Evolutionary conservation across 2,888 invertebrate genomes (phyloP).

Genomic region (Chloroclystis v-ata): DNA sequence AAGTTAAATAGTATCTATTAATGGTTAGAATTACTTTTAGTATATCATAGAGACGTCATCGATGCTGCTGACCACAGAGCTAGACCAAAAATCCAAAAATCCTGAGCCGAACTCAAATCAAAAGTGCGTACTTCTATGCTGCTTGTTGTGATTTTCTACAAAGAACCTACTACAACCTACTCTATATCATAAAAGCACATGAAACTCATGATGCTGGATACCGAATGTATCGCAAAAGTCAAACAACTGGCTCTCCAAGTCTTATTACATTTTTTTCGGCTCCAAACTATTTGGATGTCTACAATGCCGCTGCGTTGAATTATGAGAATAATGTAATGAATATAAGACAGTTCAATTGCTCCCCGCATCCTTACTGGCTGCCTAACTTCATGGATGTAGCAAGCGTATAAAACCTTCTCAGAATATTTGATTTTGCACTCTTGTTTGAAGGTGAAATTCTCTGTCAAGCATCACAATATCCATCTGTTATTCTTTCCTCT

Average conservation of each 20-base stretch:
- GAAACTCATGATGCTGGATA: constrained; percentile 99
- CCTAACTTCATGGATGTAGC: constrained; percentile 99
- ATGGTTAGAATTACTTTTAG: too few relatives aligned
- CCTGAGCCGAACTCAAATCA: too few relatives aligned
- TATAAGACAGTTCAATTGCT: constrained; percentile 99
- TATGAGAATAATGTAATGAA: constrained; percentile 99
- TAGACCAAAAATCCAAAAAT: too few relatives aligned
- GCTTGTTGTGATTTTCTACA: constrained; percentile 99
- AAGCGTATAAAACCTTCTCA: constrained; percentile 99
- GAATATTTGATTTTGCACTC: constrained; percentile 99
- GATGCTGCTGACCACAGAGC: too few relatives aligned
- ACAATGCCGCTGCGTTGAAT: constrained; percentile 99
- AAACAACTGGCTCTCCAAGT: constrained; percentile 99
- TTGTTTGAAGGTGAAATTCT: constrained; percentile 99
- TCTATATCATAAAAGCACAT: constrained; percentile 99
- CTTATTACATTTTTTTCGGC: constrained; percentile 99
- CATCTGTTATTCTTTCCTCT: too few relatives aligned
- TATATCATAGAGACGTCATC: too few relatives aligned
- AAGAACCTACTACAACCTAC: constrained; percentile 99
- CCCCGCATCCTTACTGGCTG: constrained; percentile 99
- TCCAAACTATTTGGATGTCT: constrained; percentile 99
- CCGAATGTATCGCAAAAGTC: constrained; percentile 99
- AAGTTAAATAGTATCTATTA: too few relatives aligned
- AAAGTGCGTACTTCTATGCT: too few relatives aligned
- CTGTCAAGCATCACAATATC: constrained; percentile 99